Conservation (phyloP, 2,113 vertebrate species). For the Oriolus oriolus region DNA sequence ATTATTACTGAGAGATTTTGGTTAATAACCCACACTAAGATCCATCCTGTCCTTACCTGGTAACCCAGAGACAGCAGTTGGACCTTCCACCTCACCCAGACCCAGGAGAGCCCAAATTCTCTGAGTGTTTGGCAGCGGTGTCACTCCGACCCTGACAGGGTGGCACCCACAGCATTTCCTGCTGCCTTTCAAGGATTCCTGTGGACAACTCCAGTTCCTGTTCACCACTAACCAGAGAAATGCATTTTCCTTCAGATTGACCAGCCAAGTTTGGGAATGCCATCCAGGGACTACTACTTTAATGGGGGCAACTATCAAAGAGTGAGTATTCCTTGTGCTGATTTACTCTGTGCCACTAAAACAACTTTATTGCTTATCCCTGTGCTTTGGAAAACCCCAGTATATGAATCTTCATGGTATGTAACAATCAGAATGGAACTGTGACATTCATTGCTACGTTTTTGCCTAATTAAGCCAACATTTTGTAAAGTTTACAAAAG, state of each 20-base stretch:
- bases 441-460: neutral
- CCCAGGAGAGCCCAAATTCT: neutral
- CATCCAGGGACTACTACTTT: slow-evolving; percentile 92
- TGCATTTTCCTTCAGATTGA: slow-evolving; percentile 80
- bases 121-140: neutral
- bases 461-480: neutral
- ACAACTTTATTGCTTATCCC: neutral
- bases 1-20: neutral
- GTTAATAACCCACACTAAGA: neutral
- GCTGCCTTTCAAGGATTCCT: neutral
- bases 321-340: slow-evolving; percentile 64
- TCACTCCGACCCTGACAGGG: neutral
- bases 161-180: neutral
- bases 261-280: slow-evolving; percentile 93
- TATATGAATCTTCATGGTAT: accelerated
- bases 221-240: neutral
- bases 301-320: slow-evolving; percentile 81
- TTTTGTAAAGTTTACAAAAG: neutral
- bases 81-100: neutral
- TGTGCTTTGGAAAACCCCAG: neutral
- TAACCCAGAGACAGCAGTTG: neutral
- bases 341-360: neutral
- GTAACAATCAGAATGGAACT: neutral
- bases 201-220: neutral
- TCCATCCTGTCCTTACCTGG: neutral